phyloP scores from a whole-genome alignment of 2,113 vertebrate species.

The Pseudolaguvia tuberculata region DNA sequence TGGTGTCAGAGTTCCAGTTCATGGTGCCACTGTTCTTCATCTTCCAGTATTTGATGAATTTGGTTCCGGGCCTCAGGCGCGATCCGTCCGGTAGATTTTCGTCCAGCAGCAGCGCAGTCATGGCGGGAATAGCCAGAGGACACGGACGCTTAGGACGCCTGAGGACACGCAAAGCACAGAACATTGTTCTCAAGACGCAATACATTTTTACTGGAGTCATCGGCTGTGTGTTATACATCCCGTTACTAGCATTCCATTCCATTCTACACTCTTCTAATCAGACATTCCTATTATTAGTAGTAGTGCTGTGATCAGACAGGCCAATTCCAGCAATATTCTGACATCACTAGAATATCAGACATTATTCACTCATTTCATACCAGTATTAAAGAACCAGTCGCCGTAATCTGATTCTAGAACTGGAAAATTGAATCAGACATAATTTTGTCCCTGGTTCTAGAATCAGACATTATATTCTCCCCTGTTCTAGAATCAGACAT shows the following conservation, averaged over 20 bases:
- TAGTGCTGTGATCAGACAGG: too few relatives aligned
- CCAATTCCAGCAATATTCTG: too few relatives aligned
- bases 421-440: too few relatives aligned
- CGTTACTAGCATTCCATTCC: too few relatives aligned
- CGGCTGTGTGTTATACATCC: neutral
- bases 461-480: too few relatives aligned
- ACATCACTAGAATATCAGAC: too few relatives aligned
- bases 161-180: slow-evolving; percentile 15
- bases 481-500: too few relatives aligned
- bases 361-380: too few relatives aligned
- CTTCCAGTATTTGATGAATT: slow-evolving; percentile 95
- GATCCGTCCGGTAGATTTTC: slow-evolving; percentile 95
- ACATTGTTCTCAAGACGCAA: neutral
- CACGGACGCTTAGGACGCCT: slow-evolving; percentile 79
- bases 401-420: too few relatives aligned
- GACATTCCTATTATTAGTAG: too few relatives aligned
- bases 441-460: too few relatives aligned
- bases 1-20: slow-evolving; percentile 86
- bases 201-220: neutral
- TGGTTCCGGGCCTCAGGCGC: slow-evolving; percentile 81
- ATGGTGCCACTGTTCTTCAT: slow-evolving; percentile 93
- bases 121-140: slow-evolving; percentile 76
- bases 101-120: slow-evolving; percentile 88
- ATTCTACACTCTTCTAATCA: neutral
- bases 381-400: too few relatives aligned